These are phyloP conservation scores for Tyto alba DNA, from an alignment of 2,113 vertebrate species.

Conservation along the genomic window DNA sequence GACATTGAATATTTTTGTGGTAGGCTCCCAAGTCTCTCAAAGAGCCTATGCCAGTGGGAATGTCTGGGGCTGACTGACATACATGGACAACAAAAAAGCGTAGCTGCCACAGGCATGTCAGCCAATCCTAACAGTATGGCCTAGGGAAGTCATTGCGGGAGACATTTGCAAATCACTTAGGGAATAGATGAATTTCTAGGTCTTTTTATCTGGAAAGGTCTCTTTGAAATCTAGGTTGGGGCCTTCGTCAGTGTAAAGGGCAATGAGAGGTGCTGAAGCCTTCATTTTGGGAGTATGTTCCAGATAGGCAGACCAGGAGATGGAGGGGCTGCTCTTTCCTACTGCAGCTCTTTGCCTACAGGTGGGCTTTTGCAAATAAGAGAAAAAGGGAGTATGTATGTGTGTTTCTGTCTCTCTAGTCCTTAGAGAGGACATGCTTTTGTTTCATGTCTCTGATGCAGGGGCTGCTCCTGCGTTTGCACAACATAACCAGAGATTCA, in stretches of 20 bases:
- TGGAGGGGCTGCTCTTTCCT: background rate
- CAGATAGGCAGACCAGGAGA: background rate
- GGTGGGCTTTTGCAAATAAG: background rate
- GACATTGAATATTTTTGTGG: background rate
- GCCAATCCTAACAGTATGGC: background rate
- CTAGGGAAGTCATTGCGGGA: background rate
- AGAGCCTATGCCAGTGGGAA: background rate
- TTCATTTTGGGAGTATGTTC: background rate
- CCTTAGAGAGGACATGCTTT: background rate
- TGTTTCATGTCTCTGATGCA: background rate
- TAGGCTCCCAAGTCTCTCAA: background rate
- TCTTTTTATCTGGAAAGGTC: background rate
- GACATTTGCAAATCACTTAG: background rate
- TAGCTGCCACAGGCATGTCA: background rate
- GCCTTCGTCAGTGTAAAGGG: background rate
- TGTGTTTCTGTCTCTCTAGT: background rate
- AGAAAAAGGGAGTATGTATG: fast-evolving
- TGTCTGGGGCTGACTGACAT: background rate
- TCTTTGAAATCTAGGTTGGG: background rate
- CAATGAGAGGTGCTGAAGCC: background rate
- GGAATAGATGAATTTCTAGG: background rate
- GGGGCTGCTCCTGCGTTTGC: background rate
- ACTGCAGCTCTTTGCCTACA: background rate
- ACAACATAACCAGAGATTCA: background rate
- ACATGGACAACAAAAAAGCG: background rate